These are phyloP conservation scores for Adrianichthys oophorus DNA, from an alignment of 2,797 vertebrate genomes.

Conservation along the genomic window DNA sequence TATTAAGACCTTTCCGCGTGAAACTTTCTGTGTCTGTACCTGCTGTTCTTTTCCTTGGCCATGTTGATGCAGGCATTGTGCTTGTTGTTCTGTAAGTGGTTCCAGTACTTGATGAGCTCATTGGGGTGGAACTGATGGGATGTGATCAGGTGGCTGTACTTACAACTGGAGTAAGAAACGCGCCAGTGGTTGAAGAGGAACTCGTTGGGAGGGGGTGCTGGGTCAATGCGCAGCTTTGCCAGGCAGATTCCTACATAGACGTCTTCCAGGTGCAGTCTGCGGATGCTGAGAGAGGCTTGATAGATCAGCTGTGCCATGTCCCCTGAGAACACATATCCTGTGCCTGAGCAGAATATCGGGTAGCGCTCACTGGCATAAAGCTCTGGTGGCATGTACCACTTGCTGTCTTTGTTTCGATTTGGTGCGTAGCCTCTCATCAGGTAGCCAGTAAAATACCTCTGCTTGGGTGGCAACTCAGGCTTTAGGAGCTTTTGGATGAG, in stretches of 20 bases:
- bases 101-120: conserved; percentile 98
- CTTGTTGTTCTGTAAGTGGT: conserved; percentile 98
- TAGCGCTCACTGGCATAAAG: conserved; percentile 97
- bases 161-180: conserved; percentile 99
- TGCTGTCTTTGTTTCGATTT: conserved; percentile 97
- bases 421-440: conserved; percentile 98
- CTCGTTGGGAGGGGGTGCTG: conserved; percentile 94
- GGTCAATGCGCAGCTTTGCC: conserved; percentile 94
- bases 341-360: conserved; percentile 97
- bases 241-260: conserved; percentile 98
- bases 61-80: conserved; percentile 93
- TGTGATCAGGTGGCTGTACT: conserved; percentile 99
- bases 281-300: conserved; percentile 92
- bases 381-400: conserved; percentile 98
- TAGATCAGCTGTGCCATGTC: conserved; percentile 96
- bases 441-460: conserved; percentile 95
- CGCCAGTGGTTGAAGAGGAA: conserved; percentile 99
- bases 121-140: conserved; percentile 98
- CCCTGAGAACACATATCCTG: conserved; percentile 97
- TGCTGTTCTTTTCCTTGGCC: conserved; percentile 89
- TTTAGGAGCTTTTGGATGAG: conserved; percentile 96
- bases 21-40: conserved; percentile 88
- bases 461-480: conserved; percentile 88
- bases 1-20: conserved; percentile 79
- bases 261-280: conserved; percentile 94